Evolutionary conservation across 2,113 vertebrate genomes (phyloP), one percentile per base, ranked within the genome.

Genomic region (Tiliqua scincoides): DNA sequence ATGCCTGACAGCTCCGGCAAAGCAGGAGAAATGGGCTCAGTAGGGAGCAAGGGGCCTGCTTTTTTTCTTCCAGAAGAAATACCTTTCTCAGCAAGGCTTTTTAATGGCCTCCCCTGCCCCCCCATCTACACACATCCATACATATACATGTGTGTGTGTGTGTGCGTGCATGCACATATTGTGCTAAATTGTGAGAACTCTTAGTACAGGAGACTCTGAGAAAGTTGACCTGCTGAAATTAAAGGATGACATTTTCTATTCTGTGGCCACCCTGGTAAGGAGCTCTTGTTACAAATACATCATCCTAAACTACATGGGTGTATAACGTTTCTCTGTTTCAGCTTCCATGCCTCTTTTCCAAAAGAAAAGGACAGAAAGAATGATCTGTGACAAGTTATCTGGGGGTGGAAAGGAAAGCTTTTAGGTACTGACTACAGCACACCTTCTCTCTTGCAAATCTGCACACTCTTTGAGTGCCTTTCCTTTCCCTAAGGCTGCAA

Each of bases 1-100:
- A 97, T 96, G 96, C 95, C 95, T 97, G 97, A 97, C 96, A 97
- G 96, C 96, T 96, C 80, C 52, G 87, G 96, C 89, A 96, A 96
- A 96, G 96, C 95, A 96, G 95, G 96, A 96, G 96, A 97, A 96
- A 97, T 97, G 95, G 96, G 95, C 96, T 96, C 96, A 96, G 97
- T 96, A 96, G 96, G 96, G 95, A 97, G 96, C 82, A 90, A 95
- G 92, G 94, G 95, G 95, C 93, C 94, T 95, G 89, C 90, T 94
- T 95, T 94, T 93, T 95, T 95, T 96, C 79, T 90, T 91, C 94
- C 88, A 85, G 88, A 94, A 96, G 95, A 96, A 96, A 96, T 97
- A 96, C 95, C 95, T 97, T 97, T 96, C 96, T 96, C 96, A 97
- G 94, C 59, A 81, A 96, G 92, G 92, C 94, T 96, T 95, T 93